Percentiles rank a stretch among this genome's conserved stretches.
These are phyloP conservation scores for Sphaerodactylus townsendi DNA, from an alignment of 2,113 vertebrate genomes.

Conservation along the genomic window DNA sequence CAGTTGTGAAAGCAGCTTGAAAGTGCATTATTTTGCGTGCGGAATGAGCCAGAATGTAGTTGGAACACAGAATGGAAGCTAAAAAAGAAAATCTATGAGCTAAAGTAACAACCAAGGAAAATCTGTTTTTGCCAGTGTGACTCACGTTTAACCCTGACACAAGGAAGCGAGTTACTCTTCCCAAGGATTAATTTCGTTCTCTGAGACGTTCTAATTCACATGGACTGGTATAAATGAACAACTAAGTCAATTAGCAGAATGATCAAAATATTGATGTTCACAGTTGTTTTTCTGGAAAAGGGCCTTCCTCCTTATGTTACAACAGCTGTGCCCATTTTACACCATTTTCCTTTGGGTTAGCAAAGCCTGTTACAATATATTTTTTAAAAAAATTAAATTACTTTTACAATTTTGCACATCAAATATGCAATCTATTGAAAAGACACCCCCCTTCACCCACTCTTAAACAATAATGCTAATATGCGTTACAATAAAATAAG, in stretches of 20 bases:
- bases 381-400: slow-evolving; percentile 21
- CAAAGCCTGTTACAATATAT: slow-evolving; percentile 24
- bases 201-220: slow-evolving; percentile 54
- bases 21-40: too few species aligned
- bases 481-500: slow-evolving; percentile 24
- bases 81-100: neutral
- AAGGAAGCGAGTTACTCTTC: slow-evolving; percentile 23
- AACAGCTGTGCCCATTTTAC: slow-evolving; percentile 47
- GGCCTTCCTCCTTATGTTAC: slow-evolving; percentile 35
- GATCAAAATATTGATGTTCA: slow-evolving; percentile 54
- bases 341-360: slow-evolving; percentile 24
- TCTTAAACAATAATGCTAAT: slow-evolving; percentile 4
- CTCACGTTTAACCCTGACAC: slow-evolving; percentile 38
- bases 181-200: slow-evolving; percentile 45
- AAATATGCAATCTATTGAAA: neutral
- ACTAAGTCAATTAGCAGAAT: slow-evolving; percentile 48
- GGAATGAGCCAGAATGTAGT: neutral
- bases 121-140: slow-evolving; percentile 36
- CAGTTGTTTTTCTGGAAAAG: slow-evolving; percentile 43
- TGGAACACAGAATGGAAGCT: neutral
- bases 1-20: too few species aligned
- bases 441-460: neutral
- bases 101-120: neutral
- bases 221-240: slow-evolving; percentile 48
- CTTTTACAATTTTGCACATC: slow-evolving; percentile 28